These are phyloP conservation scores for Apodemia arnacis DNA, from an alignment of 2,888 invertebrate genomes.

Conservation along the genomic window DNA sequence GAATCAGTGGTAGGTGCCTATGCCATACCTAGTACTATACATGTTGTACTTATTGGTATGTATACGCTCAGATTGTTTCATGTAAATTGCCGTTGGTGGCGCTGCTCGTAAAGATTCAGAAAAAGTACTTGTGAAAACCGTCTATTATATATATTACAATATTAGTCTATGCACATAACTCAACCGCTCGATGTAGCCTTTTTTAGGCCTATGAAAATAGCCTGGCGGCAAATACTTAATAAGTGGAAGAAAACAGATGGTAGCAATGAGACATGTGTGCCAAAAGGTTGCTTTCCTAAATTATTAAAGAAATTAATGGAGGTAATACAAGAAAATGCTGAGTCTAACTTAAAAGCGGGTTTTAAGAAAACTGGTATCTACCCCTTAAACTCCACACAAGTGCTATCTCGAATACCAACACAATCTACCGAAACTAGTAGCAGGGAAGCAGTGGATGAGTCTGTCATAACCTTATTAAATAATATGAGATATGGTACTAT, in stretches of 20 bases:
- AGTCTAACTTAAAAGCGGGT: neutral
- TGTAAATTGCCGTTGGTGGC: too few species aligned
- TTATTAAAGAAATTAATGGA: constrained; percentile 25
- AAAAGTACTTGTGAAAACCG: too few species aligned
- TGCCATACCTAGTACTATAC: too few species aligned
- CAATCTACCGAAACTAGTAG: neutral
- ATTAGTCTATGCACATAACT: too few species aligned
- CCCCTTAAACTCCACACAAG: constrained; percentile 16
- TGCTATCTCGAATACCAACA: constrained; percentile 26
- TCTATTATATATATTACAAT: too few species aligned
- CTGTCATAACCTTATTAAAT: too few species aligned
- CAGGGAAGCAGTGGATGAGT: too few species aligned
- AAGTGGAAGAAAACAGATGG: constrained; percentile 31
- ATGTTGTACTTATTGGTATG: too few species aligned
- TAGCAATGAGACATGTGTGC: constrained; percentile 25
- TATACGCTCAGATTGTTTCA: too few species aligned
- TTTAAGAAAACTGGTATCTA: constrained; percentile 30
- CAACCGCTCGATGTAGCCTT: constrained; percentile 22
- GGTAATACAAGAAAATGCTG: constrained; percentile 26
- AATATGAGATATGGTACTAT: constrained; percentile 57
- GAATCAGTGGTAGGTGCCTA: too few species aligned
- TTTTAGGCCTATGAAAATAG: constrained; percentile 12
- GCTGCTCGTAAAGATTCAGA: too few species aligned
- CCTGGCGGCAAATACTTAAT: constrained; percentile 24
- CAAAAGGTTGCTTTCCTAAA: constrained; percentile 27